phyloP scores from a whole-genome alignment of 2,888 invertebrate species.

The Hylaea fasciaria region DNA sequence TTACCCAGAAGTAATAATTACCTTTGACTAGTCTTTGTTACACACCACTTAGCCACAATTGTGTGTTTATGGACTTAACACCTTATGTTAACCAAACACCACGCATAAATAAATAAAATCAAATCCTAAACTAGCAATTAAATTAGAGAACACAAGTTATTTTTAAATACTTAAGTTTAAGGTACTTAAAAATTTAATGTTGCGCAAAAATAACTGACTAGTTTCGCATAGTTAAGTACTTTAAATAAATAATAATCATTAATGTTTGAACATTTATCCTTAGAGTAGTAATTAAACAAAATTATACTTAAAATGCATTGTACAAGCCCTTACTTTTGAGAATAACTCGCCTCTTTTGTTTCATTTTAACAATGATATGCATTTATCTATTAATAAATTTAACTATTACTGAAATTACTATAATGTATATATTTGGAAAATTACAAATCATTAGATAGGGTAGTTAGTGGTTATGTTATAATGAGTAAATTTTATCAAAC shows the following conservation, averaged over 20 bases:
- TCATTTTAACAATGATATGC: constrained; percentile 77
- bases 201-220: constrained; percentile 86
- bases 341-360: constrained; percentile 63
- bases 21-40: constrained; percentile 80
- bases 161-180: constrained; percentile 75
- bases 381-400: constrained; percentile 79
- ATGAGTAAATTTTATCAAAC: constrained; percentile 75
- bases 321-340: constrained; percentile 69
- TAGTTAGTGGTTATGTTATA: constrained; percentile 59
- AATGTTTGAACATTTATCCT: constrained; percentile 82
- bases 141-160: constrained; percentile 82
- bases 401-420: constrained; percentile 76
- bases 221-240: constrained; percentile 85
- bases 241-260: constrained; percentile 79
- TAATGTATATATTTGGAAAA: constrained; percentile 68
- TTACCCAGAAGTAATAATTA: constrained; percentile 66
- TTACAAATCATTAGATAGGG: constrained; percentile 72
- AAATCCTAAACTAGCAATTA: constrained; percentile 79
- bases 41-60: constrained; percentile 69
- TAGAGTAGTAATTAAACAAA: constrained; percentile 71
- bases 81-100: constrained; percentile 81
- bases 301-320: constrained; percentile 78
- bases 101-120: constrained; percentile 83
- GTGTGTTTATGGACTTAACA: constrained; percentile 66
- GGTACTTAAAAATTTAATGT: constrained; percentile 80